phyloP scores from a whole-genome alignment of 2,113 vertebrate species.

The Beaufortia kweichowensis region DNA sequence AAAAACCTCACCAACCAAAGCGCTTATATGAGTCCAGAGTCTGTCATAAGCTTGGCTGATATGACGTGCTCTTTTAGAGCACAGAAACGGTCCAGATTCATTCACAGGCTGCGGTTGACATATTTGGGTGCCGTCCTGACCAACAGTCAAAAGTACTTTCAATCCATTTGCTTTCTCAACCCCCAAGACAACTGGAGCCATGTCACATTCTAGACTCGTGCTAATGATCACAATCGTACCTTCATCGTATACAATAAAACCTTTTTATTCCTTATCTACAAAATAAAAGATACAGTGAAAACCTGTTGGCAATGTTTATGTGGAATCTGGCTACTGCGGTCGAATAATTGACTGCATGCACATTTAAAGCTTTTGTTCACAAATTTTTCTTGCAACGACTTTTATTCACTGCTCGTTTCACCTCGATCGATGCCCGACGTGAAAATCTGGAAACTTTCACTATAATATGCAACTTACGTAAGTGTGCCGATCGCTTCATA shows the following conservation, averaged over 20 bases:
- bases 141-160: slow-evolving; percentile 65
- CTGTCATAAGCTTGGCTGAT: slow-evolving; percentile 39
- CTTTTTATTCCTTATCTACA: slow-evolving; percentile 56
- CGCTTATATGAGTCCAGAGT: slow-evolving; percentile 65
- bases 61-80: slow-evolving; percentile 41
- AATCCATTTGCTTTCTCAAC: slow-evolving; percentile 44
- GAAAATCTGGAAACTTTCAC: slow-evolving; percentile 28
- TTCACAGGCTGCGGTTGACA: slow-evolving; percentile 55
- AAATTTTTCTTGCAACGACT: background rate
- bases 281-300: slow-evolving; percentile 41
- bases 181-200: slow-evolving; percentile 30
- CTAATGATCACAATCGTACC: slow-evolving; percentile 60
- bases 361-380: background rate
- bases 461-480: slow-evolving; percentile 15
- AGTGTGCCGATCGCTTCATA: slow-evolving; percentile 39
- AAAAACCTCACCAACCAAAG: slow-evolving; percentile 62
- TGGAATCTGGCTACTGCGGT: slow-evolving; percentile 24
- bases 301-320: slow-evolving; percentile 33
- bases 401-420: slow-evolving; percentile 4
- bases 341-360: background rate
- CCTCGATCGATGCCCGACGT: background rate
- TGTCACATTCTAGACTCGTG: slow-evolving; percentile 49
- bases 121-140: slow-evolving; percentile 53
- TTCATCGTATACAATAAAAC: slow-evolving; percentile 40
- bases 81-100: slow-evolving; percentile 60